Evolutionary conservation across 1,140 invertebrate genomes (phyloP).

Genomic region (Nautilus pompilius): DNA sequence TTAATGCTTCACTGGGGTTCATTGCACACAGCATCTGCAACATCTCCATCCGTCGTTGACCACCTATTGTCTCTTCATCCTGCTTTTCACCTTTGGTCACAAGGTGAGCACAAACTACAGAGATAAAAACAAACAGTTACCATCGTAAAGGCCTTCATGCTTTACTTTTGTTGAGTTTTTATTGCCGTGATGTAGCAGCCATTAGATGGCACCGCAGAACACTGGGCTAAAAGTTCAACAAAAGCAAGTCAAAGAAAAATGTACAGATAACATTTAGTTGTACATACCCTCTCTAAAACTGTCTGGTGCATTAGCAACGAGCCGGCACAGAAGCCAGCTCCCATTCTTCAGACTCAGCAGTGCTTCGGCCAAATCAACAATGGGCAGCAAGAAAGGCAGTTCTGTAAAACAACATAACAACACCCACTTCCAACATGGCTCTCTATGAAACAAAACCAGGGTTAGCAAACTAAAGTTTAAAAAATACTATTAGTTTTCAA

Average conservation of each 20-base stretch:
- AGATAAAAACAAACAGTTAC: conserved; percentile 24
- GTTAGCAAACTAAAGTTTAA: too few species aligned
- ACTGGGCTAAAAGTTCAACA: background rate
- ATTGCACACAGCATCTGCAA: conserved; percentile 81
- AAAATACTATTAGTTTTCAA: too few species aligned
- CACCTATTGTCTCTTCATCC: conserved; percentile 73
- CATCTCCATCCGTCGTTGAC: conserved; percentile 67
- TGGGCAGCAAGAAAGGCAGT: conserved; percentile 80
- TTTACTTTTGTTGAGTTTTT: too few species aligned
- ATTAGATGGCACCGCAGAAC: too few species aligned
- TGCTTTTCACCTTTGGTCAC: conserved; percentile 85
- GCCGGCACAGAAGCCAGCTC: conserved; percentile 81
- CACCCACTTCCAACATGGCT: too few species aligned
- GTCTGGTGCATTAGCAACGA: conserved; percentile 88
- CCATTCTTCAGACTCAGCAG: conserved; percentile 88
- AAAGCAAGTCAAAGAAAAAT: background rate
- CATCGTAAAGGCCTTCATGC: too few species aligned
- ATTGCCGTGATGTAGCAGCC: too few species aligned
- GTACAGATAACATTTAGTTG: background rate
- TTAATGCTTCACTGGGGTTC: conserved; percentile 81
- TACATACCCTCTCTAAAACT: conserved; percentile 80
- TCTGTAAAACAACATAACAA: conserved; percentile 58
- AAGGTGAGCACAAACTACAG: conserved; percentile 75
- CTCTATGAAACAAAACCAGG: too few species aligned
- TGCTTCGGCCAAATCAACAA: conserved; percentile 76